These are phyloP conservation scores for Orientallactaga sibirica DNA, from an alignment of 2,797 vertebrate genomes.

Conservation along the genomic window DNA sequence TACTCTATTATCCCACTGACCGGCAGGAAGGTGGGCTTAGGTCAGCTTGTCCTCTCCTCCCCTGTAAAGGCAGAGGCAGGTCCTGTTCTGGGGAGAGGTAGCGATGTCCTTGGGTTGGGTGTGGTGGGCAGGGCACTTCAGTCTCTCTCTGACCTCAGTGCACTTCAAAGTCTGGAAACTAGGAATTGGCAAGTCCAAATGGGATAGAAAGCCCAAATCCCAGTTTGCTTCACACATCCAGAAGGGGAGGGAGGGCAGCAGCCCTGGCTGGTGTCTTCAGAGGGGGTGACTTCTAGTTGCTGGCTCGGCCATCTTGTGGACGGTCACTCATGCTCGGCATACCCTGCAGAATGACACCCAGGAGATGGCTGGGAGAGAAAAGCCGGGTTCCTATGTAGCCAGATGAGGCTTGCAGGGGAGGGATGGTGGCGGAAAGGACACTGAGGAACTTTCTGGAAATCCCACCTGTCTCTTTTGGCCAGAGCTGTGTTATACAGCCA, in stretches of 20 bases:
- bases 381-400: not conserved
- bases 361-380: not conserved
- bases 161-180: not conserved
- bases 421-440: too few relatives aligned
- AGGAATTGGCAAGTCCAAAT: not conserved
- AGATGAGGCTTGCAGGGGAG: not conserved
- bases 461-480: not conserved
- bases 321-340: accelerated
- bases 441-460: conserved; percentile 11
- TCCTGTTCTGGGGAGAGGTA: not conserved
- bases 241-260: not conserved
- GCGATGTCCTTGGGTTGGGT: not conserved
- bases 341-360: not conserved
- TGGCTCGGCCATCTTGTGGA: not conserved
- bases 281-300: not conserved
- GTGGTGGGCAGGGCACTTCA: not conserved
- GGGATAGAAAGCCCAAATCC: not conserved
- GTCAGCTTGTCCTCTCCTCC: not conserved
- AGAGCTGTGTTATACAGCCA: not conserved
- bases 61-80: not conserved
- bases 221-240: not conserved
- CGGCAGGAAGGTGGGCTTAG: not conserved
- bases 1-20: too few relatives aligned
- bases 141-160: not conserved
- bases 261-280: not conserved